Conservation (phyloP, 2,888 invertebrate species). For the Gymnoscelis rufifasciata region DNA sequence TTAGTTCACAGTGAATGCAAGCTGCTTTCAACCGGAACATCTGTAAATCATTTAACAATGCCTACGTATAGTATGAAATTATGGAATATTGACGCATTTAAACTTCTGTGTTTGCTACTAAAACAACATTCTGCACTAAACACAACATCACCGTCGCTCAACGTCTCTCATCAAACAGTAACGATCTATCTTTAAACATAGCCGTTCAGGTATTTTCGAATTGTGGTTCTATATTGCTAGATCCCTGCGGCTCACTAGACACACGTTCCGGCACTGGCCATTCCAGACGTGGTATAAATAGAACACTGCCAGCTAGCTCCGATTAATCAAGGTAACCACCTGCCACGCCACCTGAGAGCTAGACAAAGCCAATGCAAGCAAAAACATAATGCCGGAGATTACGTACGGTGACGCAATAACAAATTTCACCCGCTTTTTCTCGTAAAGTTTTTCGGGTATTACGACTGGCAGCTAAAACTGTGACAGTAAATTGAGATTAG, state of each 20-base stretch:
- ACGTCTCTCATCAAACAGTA: neutral
- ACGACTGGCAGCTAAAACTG: slow-evolving; percentile 9
- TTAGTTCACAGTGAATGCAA: too few relatives aligned
- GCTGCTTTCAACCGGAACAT: too few relatives aligned
- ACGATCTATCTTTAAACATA: slow-evolving; percentile 1
- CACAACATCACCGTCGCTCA: too few relatives aligned
- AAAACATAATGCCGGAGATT: slow-evolving; percentile 50
- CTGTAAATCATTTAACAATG: too few relatives aligned
- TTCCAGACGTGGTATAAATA: slow-evolving; percentile 61
- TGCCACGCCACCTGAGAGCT: slow-evolving; percentile 47
- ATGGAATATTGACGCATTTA: too few relatives aligned
- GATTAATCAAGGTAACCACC: slow-evolving; percentile 68
- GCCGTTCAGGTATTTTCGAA: slow-evolving; percentile 10
- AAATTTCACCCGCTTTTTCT: slow-evolving; percentile 30
- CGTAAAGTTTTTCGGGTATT: slow-evolving; percentile 10
- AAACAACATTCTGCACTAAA: too few relatives aligned
- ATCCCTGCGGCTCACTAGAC: slow-evolving; percentile 50
- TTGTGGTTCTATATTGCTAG: slow-evolving; percentile 18
- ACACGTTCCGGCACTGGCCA: slow-evolving; percentile 43
- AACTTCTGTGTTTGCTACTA: too few relatives aligned
- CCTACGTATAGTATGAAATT: too few relatives aligned
- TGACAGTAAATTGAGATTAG: too few relatives aligned
- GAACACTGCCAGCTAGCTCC: slow-evolving; percentile 41
- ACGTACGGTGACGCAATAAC: slow-evolving; percentile 40
- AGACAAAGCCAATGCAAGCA: slow-evolving; percentile 39